phyloP scores from a whole-genome alignment of 1,140 invertebrate genomes.

The Oryzaephilus surinamensis region DNA sequence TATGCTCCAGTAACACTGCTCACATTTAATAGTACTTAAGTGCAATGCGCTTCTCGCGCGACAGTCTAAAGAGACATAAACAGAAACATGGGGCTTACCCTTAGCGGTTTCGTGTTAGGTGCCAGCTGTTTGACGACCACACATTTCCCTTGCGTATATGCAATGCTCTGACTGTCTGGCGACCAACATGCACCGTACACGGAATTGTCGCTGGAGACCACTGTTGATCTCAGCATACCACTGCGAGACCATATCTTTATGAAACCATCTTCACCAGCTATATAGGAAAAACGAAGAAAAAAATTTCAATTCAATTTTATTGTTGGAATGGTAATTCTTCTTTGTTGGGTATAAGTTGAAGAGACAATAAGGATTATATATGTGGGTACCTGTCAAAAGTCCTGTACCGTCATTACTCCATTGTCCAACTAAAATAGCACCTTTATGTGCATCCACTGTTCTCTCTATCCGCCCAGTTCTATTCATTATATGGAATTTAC shows the following conservation, averaged over 20 bases:
- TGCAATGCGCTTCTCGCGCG: no score
- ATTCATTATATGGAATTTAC: slow-evolving; percentile 81
- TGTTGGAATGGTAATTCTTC: no score
- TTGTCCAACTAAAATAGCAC: slow-evolving; percentile 69
- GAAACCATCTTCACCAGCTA: slow-evolving; percentile 94
- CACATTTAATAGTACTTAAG: no score
- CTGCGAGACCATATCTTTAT: slow-evolving; percentile 95
- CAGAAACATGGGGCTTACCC: no score
- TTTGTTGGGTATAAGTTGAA: neutral
- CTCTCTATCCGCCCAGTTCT: slow-evolving; percentile 87
- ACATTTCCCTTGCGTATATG: slow-evolving; percentile 73
- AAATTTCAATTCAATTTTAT: no score
- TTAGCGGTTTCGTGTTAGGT: slow-evolving; percentile 74
- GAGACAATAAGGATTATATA: no score
- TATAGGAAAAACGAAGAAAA: neutral
- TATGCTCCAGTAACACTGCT: no score
- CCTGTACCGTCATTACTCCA: slow-evolving; percentile 93
- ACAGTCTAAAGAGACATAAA: neutral
- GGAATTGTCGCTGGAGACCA: slow-evolving; percentile 67
- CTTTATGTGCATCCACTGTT: slow-evolving; percentile 83
- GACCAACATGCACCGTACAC: slow-evolving; percentile 83
- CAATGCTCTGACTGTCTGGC: slow-evolving; percentile 69
- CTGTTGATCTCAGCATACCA: slow-evolving; percentile 86
- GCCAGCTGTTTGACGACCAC: slow-evolving; percentile 85
- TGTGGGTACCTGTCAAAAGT: slow-evolving; percentile 81